Evolutionary conservation across 1,140 invertebrate genomes (phyloP).

Genomic region (Phenacoccus solenopsis): DNA sequence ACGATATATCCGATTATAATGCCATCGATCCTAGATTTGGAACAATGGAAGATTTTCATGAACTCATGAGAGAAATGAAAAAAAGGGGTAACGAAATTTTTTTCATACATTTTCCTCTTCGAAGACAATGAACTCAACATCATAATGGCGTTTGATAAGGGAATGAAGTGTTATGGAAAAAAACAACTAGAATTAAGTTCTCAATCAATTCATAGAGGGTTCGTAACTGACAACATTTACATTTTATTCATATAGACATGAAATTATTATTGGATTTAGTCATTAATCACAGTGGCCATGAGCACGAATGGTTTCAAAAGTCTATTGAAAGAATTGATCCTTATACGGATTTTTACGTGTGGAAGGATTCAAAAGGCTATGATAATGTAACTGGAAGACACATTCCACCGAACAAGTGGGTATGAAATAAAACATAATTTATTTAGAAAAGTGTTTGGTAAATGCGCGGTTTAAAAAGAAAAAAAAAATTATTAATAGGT

Average conservation of each 20-base stretch:
- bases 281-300: slow-evolving; percentile 69
- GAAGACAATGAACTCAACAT: too few species aligned
- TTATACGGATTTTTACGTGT: slow-evolving; percentile 65
- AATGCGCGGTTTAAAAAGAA: too few species aligned
- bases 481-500: too few species aligned
- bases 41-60: slow-evolving; percentile 19
- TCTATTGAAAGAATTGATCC: slow-evolving; percentile 43
- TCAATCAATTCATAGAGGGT: too few species aligned
- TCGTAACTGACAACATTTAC: not conserved
- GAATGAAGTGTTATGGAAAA: too few species aligned
- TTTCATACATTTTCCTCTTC: too few species aligned
- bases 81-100: slow-evolving; percentile 10
- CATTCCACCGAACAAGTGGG: slow-evolving; percentile 65
- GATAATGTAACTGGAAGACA: slow-evolving; percentile 31
- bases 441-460: too few species aligned
- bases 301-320: slow-evolving; percentile 63
- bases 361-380: slow-evolving; percentile 40
- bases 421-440: too few species aligned
- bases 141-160: too few species aligned
- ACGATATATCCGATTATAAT: slow-evolving; percentile 61
- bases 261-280: slow-evolving; percentile 72
- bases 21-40: slow-evolving; percentile 25
- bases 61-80: slow-evolving; percentile 13
- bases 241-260: slow-evolving; percentile 40
- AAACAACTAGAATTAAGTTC: too few species aligned